These are phyloP conservation scores for Tethya wilhelma DNA, from an alignment of 37 sponge, comb jelly and placozoan genomes.

Conservation along the genomic window DNA sequence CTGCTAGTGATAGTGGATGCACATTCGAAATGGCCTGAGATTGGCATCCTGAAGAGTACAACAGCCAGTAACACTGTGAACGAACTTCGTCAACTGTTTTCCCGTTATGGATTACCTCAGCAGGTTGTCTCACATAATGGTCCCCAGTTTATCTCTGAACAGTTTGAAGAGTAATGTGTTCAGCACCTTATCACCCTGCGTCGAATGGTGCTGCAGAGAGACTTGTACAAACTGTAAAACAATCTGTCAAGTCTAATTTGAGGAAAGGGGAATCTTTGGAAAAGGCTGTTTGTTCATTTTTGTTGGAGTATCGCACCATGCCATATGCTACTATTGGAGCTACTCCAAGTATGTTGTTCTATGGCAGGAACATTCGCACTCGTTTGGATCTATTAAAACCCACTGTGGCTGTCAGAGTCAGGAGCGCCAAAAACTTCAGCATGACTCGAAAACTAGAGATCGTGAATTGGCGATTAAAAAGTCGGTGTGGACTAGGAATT, in stretches of 20 bases:
- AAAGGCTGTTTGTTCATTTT: neutral
- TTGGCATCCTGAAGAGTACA: neutral
- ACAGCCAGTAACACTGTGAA: slow-evolving; percentile 18
- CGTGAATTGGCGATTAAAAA: neutral
- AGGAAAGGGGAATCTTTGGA: neutral
- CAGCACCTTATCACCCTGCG: slow-evolving; percentile 22
- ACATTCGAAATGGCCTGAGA: neutral
- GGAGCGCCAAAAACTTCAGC: neutral
- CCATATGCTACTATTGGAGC: neutral
- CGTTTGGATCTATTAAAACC: slow-evolving; percentile 16
- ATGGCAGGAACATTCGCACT: neutral
- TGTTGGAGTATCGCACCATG: neutral
- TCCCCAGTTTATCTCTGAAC: slow-evolving; percentile 16
- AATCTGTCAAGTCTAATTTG: too few relatives aligned
- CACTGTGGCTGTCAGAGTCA: neutral
- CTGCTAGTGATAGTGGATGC: neutral
- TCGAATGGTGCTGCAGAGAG: slow-evolving; percentile 26
- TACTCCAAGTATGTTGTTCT: slow-evolving; percentile 15
- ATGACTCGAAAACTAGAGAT: neutral
- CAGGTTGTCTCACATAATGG: slow-evolving; percentile 27
- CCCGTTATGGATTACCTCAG: slow-evolving; percentile 8
- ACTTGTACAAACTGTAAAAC: neutral
- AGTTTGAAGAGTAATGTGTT: slow-evolving; percentile 20
- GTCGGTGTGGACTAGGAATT: neutral
- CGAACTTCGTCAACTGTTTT: slow-evolving; percentile 8